Evolutionary conservation across 1,140 invertebrate genomes (phyloP), one percentile per base, ranked within the genome.

Genomic region (Stegodyphus dumicola): DNA sequence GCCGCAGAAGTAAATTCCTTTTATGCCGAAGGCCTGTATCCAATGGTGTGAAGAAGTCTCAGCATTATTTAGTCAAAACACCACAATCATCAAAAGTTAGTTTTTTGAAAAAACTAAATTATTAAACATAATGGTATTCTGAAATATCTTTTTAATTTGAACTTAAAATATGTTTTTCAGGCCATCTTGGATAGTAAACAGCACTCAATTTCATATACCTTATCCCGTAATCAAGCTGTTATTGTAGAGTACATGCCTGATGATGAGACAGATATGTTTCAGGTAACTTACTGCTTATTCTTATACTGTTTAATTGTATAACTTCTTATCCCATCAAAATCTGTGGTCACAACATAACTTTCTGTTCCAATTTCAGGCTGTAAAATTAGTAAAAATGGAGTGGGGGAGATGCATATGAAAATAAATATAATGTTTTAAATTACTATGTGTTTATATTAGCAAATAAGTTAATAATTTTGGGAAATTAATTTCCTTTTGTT

Each of bases 231-330:
- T 90, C 97, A 99, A 92, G 97, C 98, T 77, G 96, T 99, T 88
- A 98, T 99, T 89, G 97, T 99, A 17, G 97, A 99, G 91, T 99
- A 99, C 91, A 95, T 95, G 87, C 94, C 95, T 89, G 97, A 99
- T 91, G 94, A 95, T 80, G 94, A 97, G 89, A 99, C 96, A 56
- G 98, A 99, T 91, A 99, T 99, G 97, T 99, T 99, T 92, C 98
- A 99, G 93, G 87, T 87, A 73, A 70, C 52, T 54, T 60, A 54
- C 0, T 75, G 9, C 70, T 60, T 33, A 73, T 49, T 66, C 52
- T 33, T 33, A 33, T 33, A 33, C 33, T 33, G 33, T 1, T 33
- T 33, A 33, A 33, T 33, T 33, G 33, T 33, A 33, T 33, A 33
- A 33, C 33, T 33, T 33, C 33, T 33, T 33, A 33, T 33, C 33